Conservation (phyloP, 2,888 invertebrate species). For the Scaptomyza caliginosa region DNA sequence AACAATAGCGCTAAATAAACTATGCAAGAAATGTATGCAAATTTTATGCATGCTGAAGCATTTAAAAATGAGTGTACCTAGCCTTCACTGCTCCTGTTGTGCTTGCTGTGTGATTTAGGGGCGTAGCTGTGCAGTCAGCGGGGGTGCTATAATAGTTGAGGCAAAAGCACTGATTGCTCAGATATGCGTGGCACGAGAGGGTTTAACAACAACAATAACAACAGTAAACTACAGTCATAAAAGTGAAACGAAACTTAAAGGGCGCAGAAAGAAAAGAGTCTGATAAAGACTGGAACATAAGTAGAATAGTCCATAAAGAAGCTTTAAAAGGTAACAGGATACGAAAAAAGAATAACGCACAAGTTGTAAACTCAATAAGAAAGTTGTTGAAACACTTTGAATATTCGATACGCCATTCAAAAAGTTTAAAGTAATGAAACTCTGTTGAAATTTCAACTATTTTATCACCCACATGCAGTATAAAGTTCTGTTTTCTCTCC, state of each 20-base stretch:
- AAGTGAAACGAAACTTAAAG: conserved; percentile 15
- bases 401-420: not conserved
- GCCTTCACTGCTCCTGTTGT: not conserved
- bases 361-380: not conserved
- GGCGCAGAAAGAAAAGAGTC: not conserved
- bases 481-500: not conserved
- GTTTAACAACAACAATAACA: not conserved
- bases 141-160: conserved; percentile 37
- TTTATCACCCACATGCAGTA: too few relatives aligned
- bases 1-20: conserved; percentile 68
- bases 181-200: conserved; percentile 28
- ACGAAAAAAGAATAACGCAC: not conserved
- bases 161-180: conserved; percentile 49
- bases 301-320: not conserved
- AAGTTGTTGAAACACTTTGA: not conserved
- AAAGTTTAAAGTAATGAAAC: not conserved
- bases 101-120: conserved; percentile 11
- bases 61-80: conserved; percentile 72
- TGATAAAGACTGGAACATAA: not conserved
- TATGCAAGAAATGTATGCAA: conserved; percentile 74
- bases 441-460: rapidly evolving
- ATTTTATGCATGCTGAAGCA: conserved; percentile 76
- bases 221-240: conserved; percentile 20
- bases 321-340: not conserved
- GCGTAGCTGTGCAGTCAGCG: conserved; percentile 29